Evolutionary conservation across 2,113 vertebrate species (phyloP).

Genomic region (Budorcas taxicolor): DNA sequence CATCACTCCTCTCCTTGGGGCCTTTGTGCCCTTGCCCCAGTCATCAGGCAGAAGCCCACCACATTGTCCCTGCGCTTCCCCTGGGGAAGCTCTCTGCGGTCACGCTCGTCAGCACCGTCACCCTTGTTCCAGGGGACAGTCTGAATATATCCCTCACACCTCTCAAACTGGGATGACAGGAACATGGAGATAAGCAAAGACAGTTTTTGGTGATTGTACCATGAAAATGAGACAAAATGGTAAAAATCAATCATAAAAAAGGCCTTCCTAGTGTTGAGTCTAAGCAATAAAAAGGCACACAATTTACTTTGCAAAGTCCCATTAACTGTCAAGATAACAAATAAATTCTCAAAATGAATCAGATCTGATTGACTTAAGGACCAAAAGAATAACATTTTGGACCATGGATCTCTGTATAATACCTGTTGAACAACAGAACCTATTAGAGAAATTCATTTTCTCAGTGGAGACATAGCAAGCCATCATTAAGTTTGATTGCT

Average conservation of each 20-base stretch:
- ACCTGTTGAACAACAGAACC: not conserved
- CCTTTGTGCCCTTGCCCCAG: not conserved
- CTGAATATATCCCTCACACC: not conserved
- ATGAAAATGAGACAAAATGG: not conserved
- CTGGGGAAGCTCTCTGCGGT: not conserved
- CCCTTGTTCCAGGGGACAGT: not conserved
- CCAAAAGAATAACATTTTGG: not conserved
- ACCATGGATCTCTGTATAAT: not conserved
- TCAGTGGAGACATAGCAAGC: not conserved
- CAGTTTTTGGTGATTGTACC: not conserved
- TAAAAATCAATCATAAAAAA: not conserved
- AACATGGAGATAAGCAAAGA: not conserved
- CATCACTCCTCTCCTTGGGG: too few relatives aligned
- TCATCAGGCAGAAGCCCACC: not conserved
- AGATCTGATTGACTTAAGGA: not conserved
- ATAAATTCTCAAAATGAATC: not conserved
- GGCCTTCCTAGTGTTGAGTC: not conserved
- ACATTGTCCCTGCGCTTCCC: accelerated
- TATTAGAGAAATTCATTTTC: not conserved
- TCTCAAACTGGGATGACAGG: not conserved
- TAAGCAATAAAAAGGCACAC: not conserved
- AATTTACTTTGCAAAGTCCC: not conserved
- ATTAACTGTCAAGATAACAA: not conserved
- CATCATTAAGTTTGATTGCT: not conserved
- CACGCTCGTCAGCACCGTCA: accelerated